These are phyloP conservation scores for Drosophila baimaii DNA, from an alignment of 1,140 invertebrate genomes.

Conservation along the genomic window DNA sequence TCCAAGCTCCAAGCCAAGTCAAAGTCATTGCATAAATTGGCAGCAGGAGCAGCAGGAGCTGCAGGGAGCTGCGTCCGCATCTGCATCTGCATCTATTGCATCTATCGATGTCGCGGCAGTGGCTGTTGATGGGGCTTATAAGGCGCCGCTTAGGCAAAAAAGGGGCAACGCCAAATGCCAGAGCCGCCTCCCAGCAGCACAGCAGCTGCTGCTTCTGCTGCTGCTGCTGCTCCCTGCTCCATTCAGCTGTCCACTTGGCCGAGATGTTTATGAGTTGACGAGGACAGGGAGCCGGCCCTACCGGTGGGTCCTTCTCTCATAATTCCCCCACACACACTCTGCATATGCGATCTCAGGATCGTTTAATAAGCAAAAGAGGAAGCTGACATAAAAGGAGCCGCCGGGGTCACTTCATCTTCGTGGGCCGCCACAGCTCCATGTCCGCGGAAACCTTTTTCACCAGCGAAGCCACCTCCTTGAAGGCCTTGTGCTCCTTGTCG, in stretches of 20 bases:
- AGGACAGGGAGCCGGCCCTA: slow-evolving; percentile 62
- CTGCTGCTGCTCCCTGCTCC: slow-evolving; percentile 42
- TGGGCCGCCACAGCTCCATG: slow-evolving; percentile 76
- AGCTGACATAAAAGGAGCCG: slow-evolving; percentile 58
- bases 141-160: slow-evolving; percentile 68
- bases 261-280: slow-evolving; percentile 79
- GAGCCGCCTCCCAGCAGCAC: slow-evolving; percentile 6
- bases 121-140: slow-evolving; percentile 58
- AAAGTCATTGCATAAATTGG: slow-evolving; percentile 75
- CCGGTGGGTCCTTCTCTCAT: slow-evolving; percentile 56
- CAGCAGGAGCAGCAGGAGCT: slow-evolving; percentile 41
- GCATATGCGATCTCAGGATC: slow-evolving; percentile 20
- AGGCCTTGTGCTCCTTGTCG: slow-evolving; percentile 91
- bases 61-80: slow-evolving; percentile 24
- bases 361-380: slow-evolving; percentile 30
- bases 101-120: slow-evolving; percentile 30
- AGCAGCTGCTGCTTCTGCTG: slow-evolving; percentile 34
- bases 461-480: slow-evolving; percentile 89
- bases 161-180: slow-evolving; percentile 40
- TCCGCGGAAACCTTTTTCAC: slow-evolving; percentile 87
- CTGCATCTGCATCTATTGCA: slow-evolving; percentile 29
- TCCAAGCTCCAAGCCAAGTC: slow-evolving; percentile 35
- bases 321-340: slow-evolving; percentile 50
- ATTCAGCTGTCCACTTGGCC: slow-evolving; percentile 73
- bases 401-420: slow-evolving; percentile 56